Evolutionary conservation across 1,140 invertebrate genomes (phyloP), one percentile per base, ranked within the genome.

Genomic region (Meloidogyne floridensis): DNA sequence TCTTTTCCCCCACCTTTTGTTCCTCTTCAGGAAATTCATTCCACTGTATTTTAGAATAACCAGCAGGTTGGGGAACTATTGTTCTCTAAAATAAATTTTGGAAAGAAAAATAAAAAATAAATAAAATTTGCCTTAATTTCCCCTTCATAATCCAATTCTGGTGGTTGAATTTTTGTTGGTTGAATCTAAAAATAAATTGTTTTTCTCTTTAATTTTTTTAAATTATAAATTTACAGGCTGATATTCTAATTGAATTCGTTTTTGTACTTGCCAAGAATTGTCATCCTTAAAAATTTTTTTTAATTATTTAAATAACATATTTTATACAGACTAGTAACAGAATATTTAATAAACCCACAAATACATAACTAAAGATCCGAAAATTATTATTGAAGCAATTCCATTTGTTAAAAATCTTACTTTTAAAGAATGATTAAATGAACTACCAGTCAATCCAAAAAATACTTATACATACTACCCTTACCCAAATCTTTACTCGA

Each of bases 11-110:
- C 13, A 73, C 84, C 9, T 85, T 82, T 47, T 86, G 79, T 72
- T 87, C 86, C 51, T 87, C 86, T 71, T 81, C 84, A 10, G 85
- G 86, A 72, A 86, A 86, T 69, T 86, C 85, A 71, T 84, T 82
- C 85, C 85, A 86, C 69, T 87, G 20, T 8, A 86, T 53, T 47
- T 81, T 77, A 13, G 79, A 81, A 32, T 54, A 87, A 32, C 83
- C 75, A n/a, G 65, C 76, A 53, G 85, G 77, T 32, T 87, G 69
- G 5, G 85, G 85, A n/a, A 86, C 85, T 43, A 86, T 86, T 47
- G 86, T 81, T 73, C 76, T 86, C 18, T 82, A 84, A 32, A 32
- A 32, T 32, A 32, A 32, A 32, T 2, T 32, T 32, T 32, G 32
- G 2, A 32, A 32, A 32, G 2, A 1, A 32, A 32, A 32, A 32